Percentiles rank a stretch among this genome's conserved stretches.
Conservation (phyloP, 2,113 vertebrate genomes). For the Daubentonia madagascariensis region DNA sequence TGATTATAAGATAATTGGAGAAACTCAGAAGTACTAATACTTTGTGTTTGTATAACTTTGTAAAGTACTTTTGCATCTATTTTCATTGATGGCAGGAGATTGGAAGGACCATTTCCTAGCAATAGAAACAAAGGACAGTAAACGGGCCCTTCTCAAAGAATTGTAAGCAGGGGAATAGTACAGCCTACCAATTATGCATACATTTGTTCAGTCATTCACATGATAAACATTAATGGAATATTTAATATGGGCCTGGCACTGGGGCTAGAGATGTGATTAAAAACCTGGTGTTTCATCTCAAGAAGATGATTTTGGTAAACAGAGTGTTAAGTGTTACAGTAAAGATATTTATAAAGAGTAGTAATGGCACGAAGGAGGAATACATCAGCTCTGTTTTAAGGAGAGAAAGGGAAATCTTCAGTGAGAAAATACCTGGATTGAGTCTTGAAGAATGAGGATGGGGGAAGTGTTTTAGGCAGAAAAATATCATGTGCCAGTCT, state of each 20-base stretch:
- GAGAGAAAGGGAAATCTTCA: neutral
- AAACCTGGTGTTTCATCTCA: constrained; percentile 2
- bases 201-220: neutral
- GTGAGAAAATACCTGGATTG: neutral
- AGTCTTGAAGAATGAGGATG: neutral
- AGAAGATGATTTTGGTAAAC: neutral
- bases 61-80: neutral
- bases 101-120: neutral
- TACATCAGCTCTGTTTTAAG: neutral
- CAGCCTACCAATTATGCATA: neutral
- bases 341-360: constrained; percentile 2
- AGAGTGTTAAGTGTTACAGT: neutral
- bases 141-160: neutral
- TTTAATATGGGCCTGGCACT: neutral
- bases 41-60: neutral
- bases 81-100: neutral
- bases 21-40: constrained; percentile 21
- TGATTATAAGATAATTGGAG: neutral
- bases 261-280: neutral
- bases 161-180: neutral
- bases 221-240: neutral
- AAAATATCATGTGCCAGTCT: neutral
- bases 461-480: neutral
- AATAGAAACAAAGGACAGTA: neutral
- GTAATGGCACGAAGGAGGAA: neutral